Base-by-base conservation (phyloP, 1,140 invertebrate genomes). In the Thaumetopoea pityocampa region DNA sequence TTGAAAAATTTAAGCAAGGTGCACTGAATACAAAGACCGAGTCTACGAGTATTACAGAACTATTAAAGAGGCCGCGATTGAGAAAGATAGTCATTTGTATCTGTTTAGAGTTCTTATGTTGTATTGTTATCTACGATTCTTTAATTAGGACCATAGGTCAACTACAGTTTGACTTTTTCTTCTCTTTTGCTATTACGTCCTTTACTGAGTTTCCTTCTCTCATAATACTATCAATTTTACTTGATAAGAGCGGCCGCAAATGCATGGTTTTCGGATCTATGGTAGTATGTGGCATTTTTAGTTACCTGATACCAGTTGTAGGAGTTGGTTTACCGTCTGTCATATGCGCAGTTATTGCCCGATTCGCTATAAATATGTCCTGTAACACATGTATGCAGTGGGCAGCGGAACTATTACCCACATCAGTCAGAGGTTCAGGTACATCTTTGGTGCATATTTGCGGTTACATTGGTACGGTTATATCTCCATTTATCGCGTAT, bases 361-460 rank as follows among this genome's bases (percentile, higher is more conserved):
- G 78, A 17, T 82, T 82, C 55, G 24, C 37, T 4, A 44, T 74
- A 2, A 82, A 79, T 35, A 79, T 82, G 47, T 34, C 54, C 18
- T 52, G 35, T 18, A 77, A 66, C 35, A 53, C 50, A 3, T 46
- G 50, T 2, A 63, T 70, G 38, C 78, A 79, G 30, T 82, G 74
- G 78, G 51, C 65, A n/a, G 67, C 70, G 6, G 74, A 82, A 35
- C 55, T 77, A 27, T 36, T 80, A 38, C 91, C 91, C 0, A 91
- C 90, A 0, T 88, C 90, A 3, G 89, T 92, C 0, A 74, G 91
- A 53, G 90, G 89, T 2, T 76, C 90, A 7, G 90, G 89, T 8
- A 85, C 89, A 51, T 87, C 87, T 8, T 78, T 90, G 16, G 86
- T 88, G 38, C 88, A 88, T 34, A 88, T 90, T 11, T 86, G 88